Evolutionary conservation across 2,113 vertebrate genomes (phyloP).

Genomic region (Melospiza melodia): DNA sequence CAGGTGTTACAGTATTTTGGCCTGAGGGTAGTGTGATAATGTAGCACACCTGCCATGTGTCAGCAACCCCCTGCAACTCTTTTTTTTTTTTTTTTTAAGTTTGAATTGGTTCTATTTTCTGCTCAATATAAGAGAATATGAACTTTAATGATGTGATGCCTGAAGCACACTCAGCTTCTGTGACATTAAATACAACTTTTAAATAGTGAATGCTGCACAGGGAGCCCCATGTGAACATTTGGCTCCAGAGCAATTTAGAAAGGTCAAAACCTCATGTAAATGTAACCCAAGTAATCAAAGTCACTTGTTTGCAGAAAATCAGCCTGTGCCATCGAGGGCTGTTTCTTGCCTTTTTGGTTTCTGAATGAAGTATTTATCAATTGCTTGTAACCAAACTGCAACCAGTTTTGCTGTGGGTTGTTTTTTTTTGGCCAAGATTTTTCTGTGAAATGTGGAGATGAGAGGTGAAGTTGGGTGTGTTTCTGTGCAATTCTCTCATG

Average conservation of each 20-base stretch:
- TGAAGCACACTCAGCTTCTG: neutral
- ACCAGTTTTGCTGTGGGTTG: neutral
- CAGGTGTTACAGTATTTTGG: slow-evolving; percentile 40
- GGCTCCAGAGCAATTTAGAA: slow-evolving; percentile 10
- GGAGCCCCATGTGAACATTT: neutral
- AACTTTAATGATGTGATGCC: neutral
- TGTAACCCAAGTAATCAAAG: slow-evolving; percentile 16
- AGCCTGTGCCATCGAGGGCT: neutral
- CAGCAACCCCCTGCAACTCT: neutral
- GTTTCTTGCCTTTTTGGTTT: neutral
- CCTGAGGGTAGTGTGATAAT: slow-evolving; percentile 3
- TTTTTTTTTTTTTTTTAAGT: neutral
- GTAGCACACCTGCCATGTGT: neutral
- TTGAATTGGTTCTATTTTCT: neutral
- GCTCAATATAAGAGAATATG: neutral
- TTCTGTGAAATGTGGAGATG: neutral
- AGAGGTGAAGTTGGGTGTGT: neutral
- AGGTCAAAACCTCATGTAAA: slow-evolving; percentile 2
- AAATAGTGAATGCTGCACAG: neutral
- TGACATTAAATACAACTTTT: slow-evolving; percentile 2
- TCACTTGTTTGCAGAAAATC: neutral
- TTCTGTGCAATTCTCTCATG: neutral
- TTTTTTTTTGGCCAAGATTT: neutral
- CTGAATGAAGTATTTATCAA: neutral
- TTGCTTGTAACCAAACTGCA: neutral